These are phyloP conservation scores for Paramisgurnus dabryanus DNA, from an alignment of 2,113 vertebrate species.

Conservation along the genomic window DNA sequence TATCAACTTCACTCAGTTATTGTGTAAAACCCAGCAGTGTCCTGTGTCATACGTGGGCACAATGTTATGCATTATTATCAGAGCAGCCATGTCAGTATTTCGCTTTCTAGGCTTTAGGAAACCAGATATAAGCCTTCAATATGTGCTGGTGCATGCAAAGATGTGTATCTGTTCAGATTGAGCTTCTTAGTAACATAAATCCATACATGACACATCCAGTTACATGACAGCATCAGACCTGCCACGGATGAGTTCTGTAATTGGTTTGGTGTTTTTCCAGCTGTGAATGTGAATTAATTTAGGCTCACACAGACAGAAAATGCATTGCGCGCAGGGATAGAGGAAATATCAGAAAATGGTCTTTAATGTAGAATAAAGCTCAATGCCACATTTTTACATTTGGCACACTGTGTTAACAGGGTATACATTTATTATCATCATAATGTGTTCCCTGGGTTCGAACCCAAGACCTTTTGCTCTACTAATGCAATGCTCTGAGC, in stretches of 20 bases:
- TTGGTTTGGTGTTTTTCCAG: conserved; percentile 19
- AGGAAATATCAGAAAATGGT: too few species aligned
- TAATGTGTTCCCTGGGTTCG: too few species aligned
- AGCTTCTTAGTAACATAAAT: background rate
- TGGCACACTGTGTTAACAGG: too few species aligned
- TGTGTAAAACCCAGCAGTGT: too few species aligned
- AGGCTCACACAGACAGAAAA: background rate
- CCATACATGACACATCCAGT: background rate
- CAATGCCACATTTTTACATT: too few species aligned
- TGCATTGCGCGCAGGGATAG: background rate
- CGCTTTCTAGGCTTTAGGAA: background rate
- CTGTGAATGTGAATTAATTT: conserved; percentile 33
- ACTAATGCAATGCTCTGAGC: too few species aligned
- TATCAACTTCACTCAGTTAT: too few species aligned
- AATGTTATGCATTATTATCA: background rate
- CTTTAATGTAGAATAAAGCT: too few species aligned
- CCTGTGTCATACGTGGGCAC: too few species aligned
- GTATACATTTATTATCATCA: too few species aligned
- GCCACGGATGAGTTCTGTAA: background rate
- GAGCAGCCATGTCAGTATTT: background rate
- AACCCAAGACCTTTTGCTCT: too few species aligned
- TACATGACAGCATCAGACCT: background rate
- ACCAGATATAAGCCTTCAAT: background rate
- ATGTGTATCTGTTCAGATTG: background rate
- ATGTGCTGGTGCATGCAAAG: background rate